Percentiles rank a stretch among this genome's conserved stretches.
phyloP scores from a whole-genome alignment of 2,797 vertebrate genomes.

The Miichthys miiuy region DNA sequence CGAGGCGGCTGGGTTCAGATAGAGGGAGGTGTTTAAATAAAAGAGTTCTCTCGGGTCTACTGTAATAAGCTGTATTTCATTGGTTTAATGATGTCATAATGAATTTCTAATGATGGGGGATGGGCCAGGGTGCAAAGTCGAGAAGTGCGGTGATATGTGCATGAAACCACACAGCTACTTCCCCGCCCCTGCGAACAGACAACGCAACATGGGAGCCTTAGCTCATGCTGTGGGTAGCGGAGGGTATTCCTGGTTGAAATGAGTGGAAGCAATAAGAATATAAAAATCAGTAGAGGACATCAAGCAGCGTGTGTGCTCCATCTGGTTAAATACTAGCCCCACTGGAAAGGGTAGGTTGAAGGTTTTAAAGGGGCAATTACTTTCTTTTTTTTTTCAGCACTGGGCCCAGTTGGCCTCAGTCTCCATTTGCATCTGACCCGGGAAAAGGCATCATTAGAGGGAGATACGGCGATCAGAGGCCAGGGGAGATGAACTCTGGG shows the following conservation, averaged over 20 bases:
- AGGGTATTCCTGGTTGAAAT: constrained; percentile 40
- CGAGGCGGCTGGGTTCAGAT: constrained; percentile 68
- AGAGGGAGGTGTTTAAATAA: constrained; percentile 77
- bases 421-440: constrained; percentile 67
- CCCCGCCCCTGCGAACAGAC: background rate
- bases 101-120: constrained; percentile 82
- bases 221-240: constrained; percentile 10
- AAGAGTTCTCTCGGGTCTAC: constrained; percentile 78
- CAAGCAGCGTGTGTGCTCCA: constrained; percentile 60
- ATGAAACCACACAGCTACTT: constrained; percentile 1
- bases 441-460: constrained; percentile 76
- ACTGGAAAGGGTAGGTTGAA: constrained; percentile 41
- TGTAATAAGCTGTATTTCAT: constrained; percentile 82
- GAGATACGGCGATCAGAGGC: constrained; percentile 50
- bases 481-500: constrained; percentile 67
- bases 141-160: constrained; percentile 26
- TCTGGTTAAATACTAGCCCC: constrained; percentile 58
- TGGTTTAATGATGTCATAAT: constrained; percentile 84
- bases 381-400: constrained; percentile 51
- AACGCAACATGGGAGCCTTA: constrained; percentile 41
- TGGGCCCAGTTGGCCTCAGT: constrained; percentile 39
- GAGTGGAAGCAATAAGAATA: constrained; percentile 51
- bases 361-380: constrained; percentile 70
- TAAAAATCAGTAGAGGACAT: constrained; percentile 64
- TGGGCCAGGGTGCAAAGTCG: constrained; percentile 41